Evolutionary conservation across 2,797 vertebrate species (phyloP).

Genomic region (Cetoscarus ocellatus): DNA sequence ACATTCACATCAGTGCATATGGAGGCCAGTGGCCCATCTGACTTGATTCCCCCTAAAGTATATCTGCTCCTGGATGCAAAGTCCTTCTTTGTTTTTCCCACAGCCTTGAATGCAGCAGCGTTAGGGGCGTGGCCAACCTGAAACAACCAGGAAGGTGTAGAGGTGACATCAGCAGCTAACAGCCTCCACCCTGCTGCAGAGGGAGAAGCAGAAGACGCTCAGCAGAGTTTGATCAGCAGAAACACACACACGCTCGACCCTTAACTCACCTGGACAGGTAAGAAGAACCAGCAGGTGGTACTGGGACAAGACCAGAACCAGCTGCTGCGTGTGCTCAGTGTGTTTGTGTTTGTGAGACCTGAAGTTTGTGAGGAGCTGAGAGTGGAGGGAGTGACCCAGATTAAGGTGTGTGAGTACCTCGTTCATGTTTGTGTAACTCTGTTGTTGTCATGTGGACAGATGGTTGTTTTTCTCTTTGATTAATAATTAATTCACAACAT

Average conservation of each 20-base stretch:
- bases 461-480: not conserved
- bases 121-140: conserved; percentile 22
- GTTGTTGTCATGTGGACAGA: too few species aligned
- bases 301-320: conserved; percentile 5
- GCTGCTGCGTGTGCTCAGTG: not conserved
- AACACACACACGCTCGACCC: not conserved
- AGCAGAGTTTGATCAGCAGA: not conserved
- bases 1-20: too few species aligned
- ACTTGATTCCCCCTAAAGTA: too few species aligned
- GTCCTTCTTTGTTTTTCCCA: conserved; percentile 3
- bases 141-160: not conserved
- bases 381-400: not conserved
- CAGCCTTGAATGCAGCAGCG: conserved; percentile 10
- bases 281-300: not conserved
- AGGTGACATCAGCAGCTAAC: not conserved
- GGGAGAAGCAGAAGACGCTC: not conserved
- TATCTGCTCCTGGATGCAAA: too few species aligned
- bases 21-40: too few species aligned
- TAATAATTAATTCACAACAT: too few species aligned
- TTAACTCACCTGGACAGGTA: conserved; percentile 55
- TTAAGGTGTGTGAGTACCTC: conserved; percentile 3
- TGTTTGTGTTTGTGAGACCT: not conserved
- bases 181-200: conserved; percentile 36
- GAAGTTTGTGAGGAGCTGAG: not conserved
- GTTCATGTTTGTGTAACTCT: not conserved